Base-by-base conservation (phyloP, 2,113 vertebrate species). In the Agapornis roseicollis region DNA sequence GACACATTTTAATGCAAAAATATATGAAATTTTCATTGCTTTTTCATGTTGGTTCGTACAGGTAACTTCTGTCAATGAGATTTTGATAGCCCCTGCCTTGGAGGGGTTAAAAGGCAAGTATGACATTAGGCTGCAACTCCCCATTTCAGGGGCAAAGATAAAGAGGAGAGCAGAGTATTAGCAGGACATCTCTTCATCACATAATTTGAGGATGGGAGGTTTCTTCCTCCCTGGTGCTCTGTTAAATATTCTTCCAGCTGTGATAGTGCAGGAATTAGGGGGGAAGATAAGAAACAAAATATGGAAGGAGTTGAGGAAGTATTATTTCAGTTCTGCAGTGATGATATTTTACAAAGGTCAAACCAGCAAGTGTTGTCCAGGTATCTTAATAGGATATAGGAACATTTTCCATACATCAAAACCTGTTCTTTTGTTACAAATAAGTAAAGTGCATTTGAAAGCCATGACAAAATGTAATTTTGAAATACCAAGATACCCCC, bases 1-100 rank as follows among this genome's bases (percentile, higher is more conserved):
- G 55, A 52, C 64, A 53, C 10, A 61, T 94, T 96, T 91, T 64
- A 91, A 20, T 80, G 60, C 47, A 90, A 84, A 95, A 90, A 60
- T 44, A 4, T 76, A 13, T 80, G 55, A 58, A 47, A 68, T 74
- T 93, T 71, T 84, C 88, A 20, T 85, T 78, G 33, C 42, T 88
- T 94, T 88, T 95, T 81, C 39, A 41, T 63, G 42, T 81, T 8
- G 4, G 28, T 49, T 87, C 33, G n/a, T 39, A 77, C 16, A 70
- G 46, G 50, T 91, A 42, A 85, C 42, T 80, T 94, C 69, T 83
- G 42, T 52, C 92, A 84, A 81, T 50, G 55, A 86, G 60, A 50
- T 93, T 93, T 74, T 42, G 39, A 74, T 84, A 94, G 39, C 4
- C 18, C 6, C 47, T 92, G 39, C 24, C 33, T 74, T 64, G 41